Evolutionary conservation across 1,140 invertebrate genomes (phyloP), one percentile per base, ranked within the genome.

Genomic region (Matsumurasca onukii): DNA sequence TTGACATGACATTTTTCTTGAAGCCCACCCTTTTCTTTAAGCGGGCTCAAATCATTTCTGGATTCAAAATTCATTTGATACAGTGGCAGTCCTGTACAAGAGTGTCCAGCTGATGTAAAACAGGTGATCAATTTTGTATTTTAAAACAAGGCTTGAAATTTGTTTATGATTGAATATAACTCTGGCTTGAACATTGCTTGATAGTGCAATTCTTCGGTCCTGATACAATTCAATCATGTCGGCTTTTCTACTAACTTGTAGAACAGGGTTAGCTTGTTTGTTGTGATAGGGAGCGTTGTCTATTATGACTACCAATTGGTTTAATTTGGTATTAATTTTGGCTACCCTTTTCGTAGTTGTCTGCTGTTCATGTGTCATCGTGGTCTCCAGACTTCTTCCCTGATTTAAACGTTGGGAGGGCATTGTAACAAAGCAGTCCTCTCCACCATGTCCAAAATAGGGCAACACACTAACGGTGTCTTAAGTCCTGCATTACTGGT

Each of bases 281-380:
- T 71, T 74, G 69, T 79, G 77, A 67, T 80, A 80, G 0, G 77
- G 68, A 13, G 76, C 79, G 69, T 80, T 79, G 57, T 80, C 78
- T 22, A 80, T 73, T 0, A 80, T 73, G 9, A 78, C 66, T 29
- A 80, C 72, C 22, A 61, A 70, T 73, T 15, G 39, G n/a, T 15
- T 71, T 73, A 39, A 65, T 78, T 79, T 27, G 77, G 76, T 9
- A 80, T 69, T 61, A 73, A 63, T 61, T 55, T 70, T 27, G 39
- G 30, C 57, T 2, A 31, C 67, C 67, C 52, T 66, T 57, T 52
- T 67, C 51, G 31, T 63, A 73, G 52, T 70, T 63, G n/a, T 73
- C 67, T n/a, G 1, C 20, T 31, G 64, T 69, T 71, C 67, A 71
- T 73, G 24, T 48, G 30, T 9, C 34, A 61, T 67, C 51, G 25